Evolutionary conservation across 30 jellyfish, hydroid and myxozoan genomes (phyloP).

Genomic region (Rhopilema esculentum): DNA sequence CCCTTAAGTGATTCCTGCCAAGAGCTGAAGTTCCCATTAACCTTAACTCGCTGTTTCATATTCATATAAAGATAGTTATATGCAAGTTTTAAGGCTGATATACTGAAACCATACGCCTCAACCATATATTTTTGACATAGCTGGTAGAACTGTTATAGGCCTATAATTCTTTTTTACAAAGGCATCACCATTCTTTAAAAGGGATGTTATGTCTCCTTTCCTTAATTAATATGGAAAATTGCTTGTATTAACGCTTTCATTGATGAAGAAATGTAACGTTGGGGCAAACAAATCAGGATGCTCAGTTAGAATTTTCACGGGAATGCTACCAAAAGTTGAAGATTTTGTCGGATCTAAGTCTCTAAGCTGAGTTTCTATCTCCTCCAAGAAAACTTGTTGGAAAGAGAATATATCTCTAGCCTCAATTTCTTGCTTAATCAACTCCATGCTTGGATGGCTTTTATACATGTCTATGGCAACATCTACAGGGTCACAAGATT

Average conservation of each 20-base stretch:
- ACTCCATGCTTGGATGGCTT: conserved; percentile 14
- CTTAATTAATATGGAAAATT: background rate
- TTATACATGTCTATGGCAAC: conserved; percentile 19
- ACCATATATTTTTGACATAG: background rate
- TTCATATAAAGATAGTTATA: conserved; percentile 1
- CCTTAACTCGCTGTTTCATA: no score
- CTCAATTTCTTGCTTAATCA: background rate
- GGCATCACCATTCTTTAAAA: conserved; percentile 25
- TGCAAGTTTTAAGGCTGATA: background rate
- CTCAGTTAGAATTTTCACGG: conserved; percentile 14
- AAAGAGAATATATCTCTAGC: background rate
- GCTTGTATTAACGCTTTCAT: conserved; percentile 10
- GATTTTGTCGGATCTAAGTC: conserved; percentile 12
- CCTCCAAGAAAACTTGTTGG: conserved; percentile 16
- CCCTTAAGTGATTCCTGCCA: conserved; percentile 6
- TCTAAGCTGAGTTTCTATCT: background rate
- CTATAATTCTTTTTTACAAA: conserved; percentile 14
- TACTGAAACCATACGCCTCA: background rate
- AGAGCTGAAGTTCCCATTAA: conserved; percentile 1
- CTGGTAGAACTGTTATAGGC: background rate
- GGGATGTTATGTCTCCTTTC: conserved; percentile 10
- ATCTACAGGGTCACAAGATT: conserved; percentile 4
- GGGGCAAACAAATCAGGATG: conserved; percentile 21
- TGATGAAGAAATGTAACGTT: background rate
- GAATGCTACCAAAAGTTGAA: conserved; percentile 10